Base-by-base conservation (phyloP, 2,113 vertebrate genomes). In the Pachypanchax playfairii region DNA sequence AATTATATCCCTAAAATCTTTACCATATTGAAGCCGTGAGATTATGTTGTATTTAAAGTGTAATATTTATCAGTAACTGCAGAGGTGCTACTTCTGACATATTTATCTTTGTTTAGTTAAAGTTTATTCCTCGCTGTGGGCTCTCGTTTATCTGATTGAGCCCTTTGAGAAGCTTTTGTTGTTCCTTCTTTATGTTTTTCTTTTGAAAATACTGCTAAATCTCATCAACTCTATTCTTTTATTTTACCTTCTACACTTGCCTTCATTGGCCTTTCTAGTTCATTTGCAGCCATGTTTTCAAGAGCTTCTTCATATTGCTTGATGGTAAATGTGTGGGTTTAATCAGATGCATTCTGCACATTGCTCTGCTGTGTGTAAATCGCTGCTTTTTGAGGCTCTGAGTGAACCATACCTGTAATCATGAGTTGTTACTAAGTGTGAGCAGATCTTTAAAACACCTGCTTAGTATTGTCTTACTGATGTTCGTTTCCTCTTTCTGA, bases 381-480 rank as follows among this genome's bases (percentile, higher is more conserved):
- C 18, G 14, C 5, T 42, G 25, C 6, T 29, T 29, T 57, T 43
- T 17, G 13, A 4, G 21, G 13, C 5, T 17, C 4, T 33, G 25
- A 22, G 10, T 10, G 25, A 24, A 11, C 5, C 13, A 7, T n/a
- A 35, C 42, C 31, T 35, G 39, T 17, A 17, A 31, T 10, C 44
- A 31, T 21, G 25, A 21, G 31, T n/a, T 42, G n/a, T 6, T 21
- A n/a, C 12, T n/a, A 38, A 11, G n/a, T 1, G 5, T 36, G 35
- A 33, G 11, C 26, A 4, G 18, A 43, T 17, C 14, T 26, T 38
- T 5, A 21, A 17, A 46, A 35, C 4, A 39, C 42, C 38, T 31
- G 35, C 38, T 42, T 6, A 56, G 15, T 38, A 31, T 14, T 31
- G 26, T 52, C 44, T 41, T 44, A 10, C 46, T 50, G 31, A 51